Evolutionary conservation across 2,888 invertebrate species (phyloP), one percentile per base, ranked within the genome.

Genomic region (Chesias legatella): DNA sequence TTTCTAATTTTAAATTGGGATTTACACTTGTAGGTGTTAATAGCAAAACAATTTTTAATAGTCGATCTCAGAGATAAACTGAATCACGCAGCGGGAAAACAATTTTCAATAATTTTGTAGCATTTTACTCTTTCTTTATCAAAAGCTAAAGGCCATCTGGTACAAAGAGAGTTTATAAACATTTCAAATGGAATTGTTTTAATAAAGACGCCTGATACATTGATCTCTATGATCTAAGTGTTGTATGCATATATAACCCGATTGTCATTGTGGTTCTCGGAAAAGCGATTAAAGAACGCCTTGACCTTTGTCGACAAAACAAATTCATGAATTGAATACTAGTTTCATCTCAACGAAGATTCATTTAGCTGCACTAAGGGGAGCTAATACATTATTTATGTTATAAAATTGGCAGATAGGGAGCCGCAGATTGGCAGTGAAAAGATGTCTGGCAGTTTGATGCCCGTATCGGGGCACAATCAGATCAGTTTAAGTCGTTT

Each of bases 331-430:
- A 23, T 34, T 25, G 24, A 7, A 27, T 17, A 7, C 30, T 31
- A 30, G 29, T 26, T 40, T 30, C 25, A 30, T 29, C 17, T 13
- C 10, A 3, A 17, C 27, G 20, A 23, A 23, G n/a, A 26, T n/a
- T 23, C 40, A 39, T 25, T 40, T 40, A 20, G 3, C 10, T 29
- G 39, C 11, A 31, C 43, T 40, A 45, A 45, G 24, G 40, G 26
- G 36, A 45, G 26, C 33, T 41, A 36, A 40, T 45, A 27, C 40
- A 45, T 45, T 27, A 45, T 45, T 40, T 41, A 45, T 41, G 24
- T 34, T 39, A 35, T 39, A 24, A 44, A 35, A 22, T 39, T 35
- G 28, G 23, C 17, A 10, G 31, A 20, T 8, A 34, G 40, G 22
- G 6, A 22, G 22, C 22, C 3, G 22, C n/a, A 3, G 40, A 41